These are phyloP conservation scores for Augochlorella aurata DNA, from an alignment of 2,888 invertebrate species.

Conservation along the genomic window DNA sequence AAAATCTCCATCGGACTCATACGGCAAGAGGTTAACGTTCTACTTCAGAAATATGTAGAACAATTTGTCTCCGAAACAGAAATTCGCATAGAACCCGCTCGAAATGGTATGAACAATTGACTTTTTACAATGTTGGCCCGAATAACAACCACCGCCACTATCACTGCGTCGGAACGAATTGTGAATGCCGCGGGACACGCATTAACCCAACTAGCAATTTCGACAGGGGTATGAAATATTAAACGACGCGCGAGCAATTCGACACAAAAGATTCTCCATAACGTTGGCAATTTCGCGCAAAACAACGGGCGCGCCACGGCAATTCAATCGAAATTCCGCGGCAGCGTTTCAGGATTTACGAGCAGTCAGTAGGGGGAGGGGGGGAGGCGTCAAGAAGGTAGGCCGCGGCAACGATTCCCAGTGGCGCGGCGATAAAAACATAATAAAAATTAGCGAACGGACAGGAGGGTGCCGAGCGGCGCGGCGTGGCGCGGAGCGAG, in stretches of 20 bases:
- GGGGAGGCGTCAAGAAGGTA: background rate
- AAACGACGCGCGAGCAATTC: background rate
- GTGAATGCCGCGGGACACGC: background rate
- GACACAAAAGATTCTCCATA: conserved; percentile 13
- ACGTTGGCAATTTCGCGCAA: conserved; percentile 6
- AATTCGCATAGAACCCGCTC: background rate
- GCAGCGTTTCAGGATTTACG: background rate
- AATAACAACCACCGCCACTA: background rate
- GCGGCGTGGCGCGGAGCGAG: background rate
- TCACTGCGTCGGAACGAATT: background rate
- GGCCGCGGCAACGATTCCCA: background rate
- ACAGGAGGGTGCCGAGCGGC: background rate
- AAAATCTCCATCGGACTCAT: too few species aligned
- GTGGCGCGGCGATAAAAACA: background rate
- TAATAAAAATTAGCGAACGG: conserved; percentile 13
- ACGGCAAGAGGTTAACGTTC: too few species aligned
- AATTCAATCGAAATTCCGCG: background rate
- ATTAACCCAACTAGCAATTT: conserved; percentile 8
- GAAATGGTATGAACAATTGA: background rate
- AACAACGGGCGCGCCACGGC: background rate
- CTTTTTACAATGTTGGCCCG: background rate
- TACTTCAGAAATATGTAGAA: background rate
- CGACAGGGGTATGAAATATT: background rate
- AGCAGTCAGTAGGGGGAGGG: too few species aligned
- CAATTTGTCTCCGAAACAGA: background rate